Percentiles rank a stretch among this genome's conserved stretches.
Evolutionary conservation across 2,797 vertebrate genomes (phyloP).

Genomic region (Danio choprae): DNA sequence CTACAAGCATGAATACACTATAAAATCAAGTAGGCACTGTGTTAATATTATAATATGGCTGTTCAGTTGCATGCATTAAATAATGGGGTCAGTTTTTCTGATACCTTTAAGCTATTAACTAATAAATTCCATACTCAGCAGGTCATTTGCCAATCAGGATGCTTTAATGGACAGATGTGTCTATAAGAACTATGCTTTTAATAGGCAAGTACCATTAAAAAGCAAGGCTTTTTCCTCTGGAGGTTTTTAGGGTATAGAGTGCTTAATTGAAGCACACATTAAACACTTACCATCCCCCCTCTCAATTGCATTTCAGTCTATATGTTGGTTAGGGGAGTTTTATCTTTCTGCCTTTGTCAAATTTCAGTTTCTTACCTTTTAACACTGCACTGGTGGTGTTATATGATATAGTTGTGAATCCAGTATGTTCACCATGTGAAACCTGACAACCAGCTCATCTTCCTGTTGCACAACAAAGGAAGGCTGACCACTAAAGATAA

Average conservation of each 20-base stretch:
- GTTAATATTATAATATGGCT: constrained; percentile 69
- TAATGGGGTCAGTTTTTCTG: constrained; percentile 75
- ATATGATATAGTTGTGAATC: constrained; percentile 67
- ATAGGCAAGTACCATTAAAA: constrained; percentile 43
- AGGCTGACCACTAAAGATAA: constrained; percentile 38
- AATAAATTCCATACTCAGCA: constrained; percentile 64
- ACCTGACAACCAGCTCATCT: constrained; percentile 42
- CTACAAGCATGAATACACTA: constrained; percentile 31
- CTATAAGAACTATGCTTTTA: constrained; percentile 46
- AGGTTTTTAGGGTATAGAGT: neutral
- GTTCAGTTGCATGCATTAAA: constrained; percentile 78
- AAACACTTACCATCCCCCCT: constrained; percentile 59
- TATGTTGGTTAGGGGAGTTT: constrained; percentile 65
- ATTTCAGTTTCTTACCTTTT: constrained; percentile 33
- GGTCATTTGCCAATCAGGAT: constrained; percentile 58
- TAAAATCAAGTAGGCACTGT: constrained; percentile 74
- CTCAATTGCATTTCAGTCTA: constrained; percentile 32
- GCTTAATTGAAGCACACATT: constrained; percentile 36
- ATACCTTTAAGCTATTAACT: constrained; percentile 78
- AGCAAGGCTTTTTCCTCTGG: neutral
- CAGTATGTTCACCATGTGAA: constrained; percentile 60
- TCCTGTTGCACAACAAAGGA: constrained; percentile 66
- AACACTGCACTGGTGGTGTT: constrained; percentile 50
- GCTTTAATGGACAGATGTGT: constrained; percentile 61
- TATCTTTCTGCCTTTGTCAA: constrained; percentile 60